Base-by-base conservation (phyloP, 2,888 invertebrate genomes). In the Conomelus anceps region DNA sequence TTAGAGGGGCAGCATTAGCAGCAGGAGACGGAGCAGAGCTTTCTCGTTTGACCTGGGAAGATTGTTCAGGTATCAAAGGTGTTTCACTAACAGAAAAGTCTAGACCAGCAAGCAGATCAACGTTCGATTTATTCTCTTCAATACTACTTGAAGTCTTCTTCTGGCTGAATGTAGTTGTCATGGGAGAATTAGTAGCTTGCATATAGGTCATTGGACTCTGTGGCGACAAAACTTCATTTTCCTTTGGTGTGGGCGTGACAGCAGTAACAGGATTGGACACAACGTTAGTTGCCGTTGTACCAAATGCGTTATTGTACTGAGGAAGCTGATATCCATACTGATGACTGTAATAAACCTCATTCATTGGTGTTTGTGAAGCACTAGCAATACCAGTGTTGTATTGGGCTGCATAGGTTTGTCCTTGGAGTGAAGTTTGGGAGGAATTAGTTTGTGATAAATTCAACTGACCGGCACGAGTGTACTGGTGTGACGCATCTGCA, bases 51-150 rank as follows among this genome's bases (percentile, higher is more conserved):
- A 23, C 90, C 91, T 0, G 96, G 96, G 63, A 63, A 3, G 86
- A 86, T 0, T 85, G 89, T 63, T 90, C 90, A 0, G 96, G 96
- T 91, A 94, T 94, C 84, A 96, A 93, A 1, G 96, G 96, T 86
- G 95, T 94, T 91, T 96, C 95, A 92, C 95, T 95, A 20, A 96
- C 95, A 17, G 95, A 95, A 91, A 97, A 96, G 92, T 97, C 97
- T 86, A 97, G 95, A 88, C 96, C 97, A 0, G 97, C 96, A 9
- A 97, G 93, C 34, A 97, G 93, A 93, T 97, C 97, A 88, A 96
- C 94, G 89, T 96, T 95, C 9, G 94, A 94, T 7, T 84, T 85
- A 22, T 87, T 24, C 23, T 23, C 89, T 86, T 22, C 22, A 0
- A 22, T 13, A 22, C 29, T 4, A 84, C 22, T 84, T 11, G 85